Evolutionary conservation across 2,888 invertebrate genomes (phyloP).

Genomic region (Candidula unifasciata): DNA sequence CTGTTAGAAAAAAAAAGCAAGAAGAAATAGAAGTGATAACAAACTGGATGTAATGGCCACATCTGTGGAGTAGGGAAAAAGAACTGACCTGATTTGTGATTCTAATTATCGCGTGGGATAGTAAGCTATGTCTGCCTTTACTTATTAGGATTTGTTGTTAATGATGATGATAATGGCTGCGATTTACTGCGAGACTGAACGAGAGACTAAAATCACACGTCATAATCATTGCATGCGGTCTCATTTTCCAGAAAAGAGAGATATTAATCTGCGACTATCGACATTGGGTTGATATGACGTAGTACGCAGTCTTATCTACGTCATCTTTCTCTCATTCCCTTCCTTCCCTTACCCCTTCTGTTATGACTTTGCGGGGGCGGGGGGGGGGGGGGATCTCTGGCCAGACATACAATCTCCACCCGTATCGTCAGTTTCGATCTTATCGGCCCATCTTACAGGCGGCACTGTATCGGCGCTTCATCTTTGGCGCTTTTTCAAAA

Average conservation of each 20-base stretch:
- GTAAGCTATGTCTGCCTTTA: too few species aligned
- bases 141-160: too few species aligned
- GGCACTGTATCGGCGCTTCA: conserved; percentile 52
- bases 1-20: too few species aligned
- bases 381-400: conserved; percentile 46
- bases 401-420: conserved; percentile 52
- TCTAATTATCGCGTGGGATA: too few species aligned
- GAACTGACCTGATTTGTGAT: too few species aligned
- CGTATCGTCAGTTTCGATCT: conserved; percentile 50
- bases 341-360: neutral
- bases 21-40: too few species aligned
- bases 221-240: conserved; percentile 5
- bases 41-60: too few species aligned
- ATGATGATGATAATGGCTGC: too few species aligned
- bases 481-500: conserved; percentile 53
- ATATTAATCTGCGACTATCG: conserved; percentile 40
- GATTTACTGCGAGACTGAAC: neutral
- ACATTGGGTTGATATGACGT: conserved; percentile 37
- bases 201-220: conserved; percentile 14
- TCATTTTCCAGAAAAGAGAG: conserved; percentile 30
- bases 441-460: conserved; percentile 51
- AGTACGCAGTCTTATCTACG: conserved; percentile 36
- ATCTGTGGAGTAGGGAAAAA: too few species aligned
- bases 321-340: conserved; percentile 31
- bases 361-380: conserved; percentile 20